Evolutionary conservation across 2,113 vertebrate species (phyloP).

Genomic region (Uropsilus gracilis): DNA sequence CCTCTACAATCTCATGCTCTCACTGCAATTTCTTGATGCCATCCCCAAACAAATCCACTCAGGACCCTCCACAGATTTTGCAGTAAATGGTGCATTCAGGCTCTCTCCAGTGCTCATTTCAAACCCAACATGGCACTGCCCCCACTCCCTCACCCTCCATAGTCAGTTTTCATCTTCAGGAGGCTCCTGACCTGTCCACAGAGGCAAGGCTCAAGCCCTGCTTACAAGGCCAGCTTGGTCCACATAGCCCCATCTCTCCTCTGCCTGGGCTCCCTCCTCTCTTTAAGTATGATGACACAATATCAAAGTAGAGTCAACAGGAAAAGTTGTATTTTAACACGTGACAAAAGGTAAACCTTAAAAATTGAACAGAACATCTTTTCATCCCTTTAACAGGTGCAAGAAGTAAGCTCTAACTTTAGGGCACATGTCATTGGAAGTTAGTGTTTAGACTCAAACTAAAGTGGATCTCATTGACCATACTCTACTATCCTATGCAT

Average conservation of each 20-base stretch:
- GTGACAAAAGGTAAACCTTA: not conserved
- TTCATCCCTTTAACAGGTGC: not conserved
- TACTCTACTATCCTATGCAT: no score
- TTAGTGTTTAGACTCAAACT: not conserved
- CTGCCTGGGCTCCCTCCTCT: no score
- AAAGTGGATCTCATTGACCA: not conserved
- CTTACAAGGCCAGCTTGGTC: no score
- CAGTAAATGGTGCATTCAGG: not conserved
- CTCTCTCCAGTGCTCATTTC: not conserved
- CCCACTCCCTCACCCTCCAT: rapidly evolving
- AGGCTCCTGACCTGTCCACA: not conserved
- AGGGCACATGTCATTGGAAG: not conserved
- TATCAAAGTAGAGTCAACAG: not conserved
- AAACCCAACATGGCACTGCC: not conserved
- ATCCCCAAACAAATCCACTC: no score
- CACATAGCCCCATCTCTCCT: no score
- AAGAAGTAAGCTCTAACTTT: not conserved
- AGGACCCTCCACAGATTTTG: not conserved
- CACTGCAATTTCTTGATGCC: not conserved
- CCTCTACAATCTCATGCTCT: not conserved
- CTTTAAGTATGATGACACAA: no score
- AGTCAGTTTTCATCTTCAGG: not conserved
- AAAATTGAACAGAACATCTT: no score
- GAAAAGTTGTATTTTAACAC: not conserved
- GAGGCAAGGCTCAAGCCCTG: no score